phyloP scores from a whole-genome alignment of 64 coral and sea anemone genomes.

The Anthopleura sola region DNA sequence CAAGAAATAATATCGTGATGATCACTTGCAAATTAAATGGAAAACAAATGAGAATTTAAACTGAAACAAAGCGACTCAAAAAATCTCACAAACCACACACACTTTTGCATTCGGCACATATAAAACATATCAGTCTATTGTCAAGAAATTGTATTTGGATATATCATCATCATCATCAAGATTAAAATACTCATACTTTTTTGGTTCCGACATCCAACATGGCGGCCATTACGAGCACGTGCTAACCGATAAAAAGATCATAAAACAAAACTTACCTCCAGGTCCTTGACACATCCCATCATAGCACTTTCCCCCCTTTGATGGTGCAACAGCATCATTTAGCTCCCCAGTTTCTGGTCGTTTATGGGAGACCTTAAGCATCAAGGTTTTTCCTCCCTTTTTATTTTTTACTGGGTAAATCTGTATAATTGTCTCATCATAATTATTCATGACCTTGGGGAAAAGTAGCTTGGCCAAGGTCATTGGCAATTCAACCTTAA shows the following conservation, averaged over 20 bases:
- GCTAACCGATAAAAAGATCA: neutral
- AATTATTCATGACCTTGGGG: constrained; percentile 51
- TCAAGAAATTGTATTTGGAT: constrained; percentile 1
- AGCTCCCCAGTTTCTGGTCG: neutral
- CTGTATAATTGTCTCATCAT: constrained; percentile 56
- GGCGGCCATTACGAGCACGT: no score
- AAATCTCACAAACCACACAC: no score
- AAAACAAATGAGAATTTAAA: no score
- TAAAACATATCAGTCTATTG: neutral
- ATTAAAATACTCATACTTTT: no score
- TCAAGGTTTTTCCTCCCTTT: constrained; percentile 1
- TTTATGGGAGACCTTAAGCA: constrained; percentile 26
- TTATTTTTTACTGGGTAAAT: constrained; percentile 33
- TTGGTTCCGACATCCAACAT: no score
- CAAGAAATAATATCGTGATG: no score
- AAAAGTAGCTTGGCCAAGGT: constrained; percentile 54
- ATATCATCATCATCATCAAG: no score
- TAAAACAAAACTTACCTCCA: neutral
- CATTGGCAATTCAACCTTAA: constrained; percentile 25
- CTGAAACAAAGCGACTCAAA: no score
- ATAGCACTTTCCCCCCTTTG: neutral
- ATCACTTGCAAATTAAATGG: no score
- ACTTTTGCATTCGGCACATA: no score
- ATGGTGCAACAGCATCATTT: neutral
- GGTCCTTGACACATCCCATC: neutral